Evolutionary conservation across 2,797 vertebrate species (phyloP), one percentile per base, ranked within the genome.

Genomic region (Parauchenoglanis punctatus): DNA sequence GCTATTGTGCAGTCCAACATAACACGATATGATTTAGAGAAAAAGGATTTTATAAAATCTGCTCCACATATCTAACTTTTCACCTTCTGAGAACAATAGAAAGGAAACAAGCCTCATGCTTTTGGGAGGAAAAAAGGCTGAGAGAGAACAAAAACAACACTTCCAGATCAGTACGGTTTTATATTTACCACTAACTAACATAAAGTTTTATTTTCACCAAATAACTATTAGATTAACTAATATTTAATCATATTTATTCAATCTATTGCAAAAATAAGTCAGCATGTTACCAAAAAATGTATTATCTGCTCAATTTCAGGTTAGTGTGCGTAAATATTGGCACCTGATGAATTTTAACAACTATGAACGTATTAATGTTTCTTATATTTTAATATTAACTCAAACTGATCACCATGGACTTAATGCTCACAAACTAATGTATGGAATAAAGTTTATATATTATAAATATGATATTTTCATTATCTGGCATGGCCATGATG

Each of bases 1-100:
- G 75, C 91, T 91, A 91, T 91, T 90, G 82, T 90, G 83, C 81
- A 75, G 84, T 65, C 81, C 82, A 86, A 86, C 81, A 91, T 90
- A 90, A 89, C 89, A 92, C 89, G 61, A 85, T 83, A 87, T 90
- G 28, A 86, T 92, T 92, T 91, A 85, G 15, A 72, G 72, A 15
- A 28, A 88, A 90, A 88, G 68, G 49, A 83, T 83, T 65, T 44
- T 61, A 7, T 31, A 58, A 86, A 87, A 86, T 90, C 85, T 86
- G 81, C 89, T 86, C 83, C 81, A 76, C 83, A 85, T 86, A 87
- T 68, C 82, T 87, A 83, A 90, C 87, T 87, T 77, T 89, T 90
- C 67, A 88, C 85, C 86, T 76, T 44, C 59, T 59, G 77, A 89
- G 84, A 86, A 85, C 81, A 80, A 87, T 35, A 68, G 77, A 75